Evolutionary conservation across 2,888 invertebrate species (phyloP), one percentile per base, ranked within the genome.

Genomic region (Criorhina ranunculi): DNA sequence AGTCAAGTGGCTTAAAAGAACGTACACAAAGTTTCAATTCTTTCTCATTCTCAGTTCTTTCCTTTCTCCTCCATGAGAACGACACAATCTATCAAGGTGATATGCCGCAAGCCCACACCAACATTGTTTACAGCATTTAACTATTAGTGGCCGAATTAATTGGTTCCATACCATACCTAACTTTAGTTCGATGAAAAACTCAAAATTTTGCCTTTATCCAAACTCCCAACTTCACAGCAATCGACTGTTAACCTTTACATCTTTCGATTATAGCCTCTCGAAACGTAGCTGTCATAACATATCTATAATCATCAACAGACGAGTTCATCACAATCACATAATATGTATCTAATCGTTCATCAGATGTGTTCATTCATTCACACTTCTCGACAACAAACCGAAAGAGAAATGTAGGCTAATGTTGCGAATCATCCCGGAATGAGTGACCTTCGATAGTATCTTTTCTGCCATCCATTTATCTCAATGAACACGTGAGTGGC

Each of bases 361-460:
- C 37, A 7, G 15, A 66, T 40, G 11, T 17, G 4, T 51, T n/a
- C n/a, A 31, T 17, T 4, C 37, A 40, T 67, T 67, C 70, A 59
- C 37, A 37, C 29, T 9, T 33, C 46, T n/a, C 17, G 33, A n/a
- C n/a, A n/a, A n/a, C n/a, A n/a, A n/a, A n/a, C n/a, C 19, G 33
- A 1, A 11, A 42, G 12, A 46, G 9, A n/a, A 33, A 64, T 49
- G 11, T 64, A 44, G 31, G 44, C 59, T 24, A 12, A n/a, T 6
- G 24, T 12, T 12, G 33, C 11, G 35, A 17, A 12, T 15, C 24
- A 4, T 12, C 24, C 40, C 59, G 17, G 37, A 29, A 69, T 33
- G 11, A 9, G 49, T 62, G 73, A 73, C 73, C 73, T 73, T 73
- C 64, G 33, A 42, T 44, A 42, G 24, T 8, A 49, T 51, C 31